These are phyloP conservation scores for Drosophila virilis DNA, from an alignment of 1,140 invertebrate genomes.

Conservation along the genomic window DNA sequence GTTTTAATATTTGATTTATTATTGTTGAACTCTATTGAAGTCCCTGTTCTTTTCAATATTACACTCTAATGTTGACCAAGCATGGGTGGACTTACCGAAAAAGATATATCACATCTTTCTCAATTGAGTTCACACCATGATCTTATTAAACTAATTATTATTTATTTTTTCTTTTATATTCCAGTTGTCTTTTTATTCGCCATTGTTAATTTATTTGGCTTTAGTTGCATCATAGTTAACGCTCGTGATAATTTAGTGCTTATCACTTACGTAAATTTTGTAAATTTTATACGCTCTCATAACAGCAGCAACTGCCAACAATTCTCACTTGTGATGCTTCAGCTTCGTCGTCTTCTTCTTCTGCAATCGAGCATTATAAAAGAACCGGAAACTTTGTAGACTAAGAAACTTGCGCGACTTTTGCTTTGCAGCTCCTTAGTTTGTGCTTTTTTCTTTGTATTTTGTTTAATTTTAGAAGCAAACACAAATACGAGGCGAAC, in stretches of 20 bases:
- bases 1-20: no score
- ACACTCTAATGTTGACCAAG: no score
- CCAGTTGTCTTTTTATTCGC: no score
- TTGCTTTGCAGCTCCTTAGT: conserved; percentile 23
- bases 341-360: not conserved
- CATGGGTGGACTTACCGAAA: no score
- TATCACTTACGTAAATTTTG: conserved; percentile 11
- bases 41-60: no score
- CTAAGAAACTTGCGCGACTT: conserved; percentile 40
- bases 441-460: conserved; percentile 46
- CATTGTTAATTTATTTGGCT: not conserved
- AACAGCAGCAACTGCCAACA: conserved; percentile 6
- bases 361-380: conserved; percentile 17
- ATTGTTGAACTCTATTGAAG: no score
- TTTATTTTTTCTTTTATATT: no score
- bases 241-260: conserved; percentile 4
- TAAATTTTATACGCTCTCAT: conserved; percentile 7
- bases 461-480: conserved; percentile 73
- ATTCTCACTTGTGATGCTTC: not conserved
- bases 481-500: conserved; percentile 56
- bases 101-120: no score
- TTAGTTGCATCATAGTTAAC: not conserved
- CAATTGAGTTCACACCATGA: no score
- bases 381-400: conserved; percentile 63
- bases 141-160: no score